These are phyloP conservation scores for Solenopsis invicta DNA, from an alignment of 1,140 invertebrate species.

Conservation along the genomic window DNA sequence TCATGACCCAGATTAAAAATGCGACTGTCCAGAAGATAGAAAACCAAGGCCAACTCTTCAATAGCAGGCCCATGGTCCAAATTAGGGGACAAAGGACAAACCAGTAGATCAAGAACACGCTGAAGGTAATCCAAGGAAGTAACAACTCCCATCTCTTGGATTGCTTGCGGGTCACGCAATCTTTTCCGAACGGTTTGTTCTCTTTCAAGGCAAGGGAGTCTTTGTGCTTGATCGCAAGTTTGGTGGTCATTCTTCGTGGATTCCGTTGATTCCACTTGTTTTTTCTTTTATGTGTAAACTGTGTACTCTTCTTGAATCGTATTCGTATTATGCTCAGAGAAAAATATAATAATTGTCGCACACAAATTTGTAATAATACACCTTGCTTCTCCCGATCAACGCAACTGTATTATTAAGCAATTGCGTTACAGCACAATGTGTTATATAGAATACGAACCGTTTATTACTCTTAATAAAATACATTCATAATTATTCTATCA, in stretches of 20 bases:
- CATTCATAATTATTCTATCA: conserved; percentile 5
- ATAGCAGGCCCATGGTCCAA: conserved; percentile 62
- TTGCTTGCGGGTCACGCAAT: not conserved
- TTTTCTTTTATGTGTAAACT: not conserved
- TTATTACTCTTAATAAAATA: conserved; percentile 2
- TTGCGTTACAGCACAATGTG: not conserved
- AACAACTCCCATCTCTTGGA: not conserved
- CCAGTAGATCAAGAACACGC: conserved; percentile 84
- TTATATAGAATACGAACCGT: not conserved
- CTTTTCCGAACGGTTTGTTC: not conserved
- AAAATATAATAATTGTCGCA: not conserved
- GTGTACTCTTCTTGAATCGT: not conserved
- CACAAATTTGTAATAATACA: not conserved
- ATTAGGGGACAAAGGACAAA: conserved; percentile 81
- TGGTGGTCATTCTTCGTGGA: conserved; percentile 46
- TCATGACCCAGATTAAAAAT: conserved; percentile 80
- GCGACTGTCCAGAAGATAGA: conserved; percentile 78
- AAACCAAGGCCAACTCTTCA: conserved; percentile 69
- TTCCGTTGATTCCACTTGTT: not conserved
- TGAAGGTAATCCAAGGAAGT: not conserved
- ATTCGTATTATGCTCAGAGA: not conserved
- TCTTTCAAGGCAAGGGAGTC: conserved; percentile 54
- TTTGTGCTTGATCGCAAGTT: conserved; percentile 45
- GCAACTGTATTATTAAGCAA: not conserved
- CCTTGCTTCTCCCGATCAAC: not conserved